Base-by-base conservation (phyloP, 2,888 invertebrate genomes). In the Trachelus stipa region DNA sequence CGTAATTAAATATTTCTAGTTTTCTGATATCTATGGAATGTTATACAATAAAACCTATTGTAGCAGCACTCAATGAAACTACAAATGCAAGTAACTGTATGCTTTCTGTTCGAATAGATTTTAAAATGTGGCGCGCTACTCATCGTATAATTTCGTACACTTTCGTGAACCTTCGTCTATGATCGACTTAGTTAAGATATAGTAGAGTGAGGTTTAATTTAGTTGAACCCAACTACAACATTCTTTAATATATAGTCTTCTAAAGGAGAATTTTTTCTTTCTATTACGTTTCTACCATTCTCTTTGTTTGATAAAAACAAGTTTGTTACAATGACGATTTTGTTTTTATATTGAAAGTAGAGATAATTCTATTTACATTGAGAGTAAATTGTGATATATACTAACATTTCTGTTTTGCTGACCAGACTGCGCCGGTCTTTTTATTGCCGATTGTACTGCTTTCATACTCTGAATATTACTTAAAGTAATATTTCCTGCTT, bases 371-470 rank as follows among this genome's bases (percentile, higher is more conserved):
- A 30, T 33, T 77, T 34, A 11, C 11, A 34, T 34, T 77, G 33
- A 75, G 34, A 75, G 12, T n/a, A 76, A 34, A 77, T 69, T 15
- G 4, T 69, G 56, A 9, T 23, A 2, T 23, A 9, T 56, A 81
- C 85, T 85, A 85, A 91, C 90, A 83, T 91, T 92, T 83, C 90
- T 87, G 79, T 86, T 88, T 79, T 88, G 89, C 90, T 69, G 92
- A 91, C 89, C 75, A 92, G 83, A 85, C 92, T 94, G 83, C 91
- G 90, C 90, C 91, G 93, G 71, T 88, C 91, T 81, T 89, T 91
- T 83, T 87, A 88, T 81, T 40, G 87, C 80, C 68, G 90, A 84
- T 40, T 90, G 90, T 9, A 87, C 85, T 40, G 87, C 86, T 83
- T 91, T 91, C 6, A 88, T 82, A 79, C 83, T 87, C 75, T 90